A percentile compares a stretch with the other conserved stretches of the same genome.
phyloP scores from a whole-genome alignment of 2,888 invertebrate genomes.

The Melieria picta region DNA sequence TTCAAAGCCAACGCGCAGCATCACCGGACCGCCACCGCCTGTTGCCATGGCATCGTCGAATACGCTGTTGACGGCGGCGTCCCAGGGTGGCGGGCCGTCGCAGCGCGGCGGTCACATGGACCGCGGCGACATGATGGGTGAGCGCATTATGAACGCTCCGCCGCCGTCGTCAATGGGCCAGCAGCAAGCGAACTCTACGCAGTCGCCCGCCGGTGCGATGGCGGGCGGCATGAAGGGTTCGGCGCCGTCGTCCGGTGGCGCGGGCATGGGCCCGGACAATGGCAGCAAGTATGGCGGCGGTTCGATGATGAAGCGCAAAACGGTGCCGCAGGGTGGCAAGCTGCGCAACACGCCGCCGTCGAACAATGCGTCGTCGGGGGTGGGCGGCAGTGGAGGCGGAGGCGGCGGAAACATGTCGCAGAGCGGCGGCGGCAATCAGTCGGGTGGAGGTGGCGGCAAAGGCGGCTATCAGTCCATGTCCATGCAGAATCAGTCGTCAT shows the following conservation, averaged over 20 bases:
- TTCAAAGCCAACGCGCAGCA: constrained; percentile 58
- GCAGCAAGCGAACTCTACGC: constrained; percentile 44
- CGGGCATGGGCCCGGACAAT: constrained; percentile 37
- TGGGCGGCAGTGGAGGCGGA: constrained; percentile 39
- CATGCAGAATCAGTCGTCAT: constrained; percentile 57
- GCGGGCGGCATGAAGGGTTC: constrained; percentile 45
- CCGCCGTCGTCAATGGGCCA: constrained; percentile 37
- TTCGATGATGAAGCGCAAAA: constrained; percentile 81
- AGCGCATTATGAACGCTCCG: constrained; percentile 39
- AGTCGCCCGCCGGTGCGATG: constrained; percentile 47
- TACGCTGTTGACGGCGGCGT: constrained; percentile 32
- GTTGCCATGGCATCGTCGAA: constrained; percentile 54
- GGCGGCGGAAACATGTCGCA: constrained; percentile 39
- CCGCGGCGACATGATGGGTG: constrained; percentile 24
- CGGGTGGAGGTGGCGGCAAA: constrained; percentile 45
- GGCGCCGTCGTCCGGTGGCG: constrained; percentile 42
- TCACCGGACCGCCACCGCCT: constrained; percentile 58
- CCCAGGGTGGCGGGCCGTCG: constrained; percentile 25
- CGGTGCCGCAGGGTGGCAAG: constrained; percentile 67
- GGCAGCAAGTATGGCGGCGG: constrained; percentile 54
- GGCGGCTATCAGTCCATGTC: constrained; percentile 55
- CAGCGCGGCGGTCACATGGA: constrained; percentile 28
- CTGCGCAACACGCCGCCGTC: constrained; percentile 73
- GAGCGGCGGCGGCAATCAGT: constrained; percentile 37
- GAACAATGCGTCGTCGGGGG: constrained; percentile 45